A percentile compares a stretch with the other conserved stretches of the same genome.
These are phyloP conservation scores for Cheilosia scutellata DNA, from an alignment of 2,888 invertebrate genomes.

Conservation along the genomic window DNA sequence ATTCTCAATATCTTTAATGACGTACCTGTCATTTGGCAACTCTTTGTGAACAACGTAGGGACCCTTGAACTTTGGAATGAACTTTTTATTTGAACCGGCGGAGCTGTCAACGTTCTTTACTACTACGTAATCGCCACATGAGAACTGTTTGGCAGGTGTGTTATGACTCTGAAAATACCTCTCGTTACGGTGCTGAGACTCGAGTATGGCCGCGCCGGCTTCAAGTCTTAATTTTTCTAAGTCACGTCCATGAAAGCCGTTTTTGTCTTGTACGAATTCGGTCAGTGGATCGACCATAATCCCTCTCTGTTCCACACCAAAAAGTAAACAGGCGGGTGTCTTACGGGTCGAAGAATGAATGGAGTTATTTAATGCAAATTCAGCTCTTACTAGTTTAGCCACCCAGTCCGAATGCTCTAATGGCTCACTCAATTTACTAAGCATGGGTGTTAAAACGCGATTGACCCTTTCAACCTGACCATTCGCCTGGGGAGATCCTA, in stretches of 20 bases:
- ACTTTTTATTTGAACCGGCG: slow-evolving; percentile 4
- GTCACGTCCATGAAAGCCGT: neutral
- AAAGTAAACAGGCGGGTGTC: neutral
- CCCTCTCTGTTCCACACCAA: slow-evolving; percentile 4
- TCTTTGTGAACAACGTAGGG: no score
- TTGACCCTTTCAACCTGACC: slow-evolving; percentile 51
- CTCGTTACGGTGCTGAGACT: slow-evolving; percentile 5
- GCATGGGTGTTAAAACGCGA: slow-evolving; percentile 11
- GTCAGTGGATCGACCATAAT: neutral
- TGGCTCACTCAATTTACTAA: slow-evolving; percentile 2
- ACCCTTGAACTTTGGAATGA: neutral
- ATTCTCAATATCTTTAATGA: no score
- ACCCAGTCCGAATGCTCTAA: neutral
- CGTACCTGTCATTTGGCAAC: no score
- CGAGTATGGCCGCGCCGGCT: neutral
- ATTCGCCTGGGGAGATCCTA: neutral
- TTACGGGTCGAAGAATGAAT: neutral
- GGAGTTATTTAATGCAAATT: neutral
- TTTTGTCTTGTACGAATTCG: neutral
- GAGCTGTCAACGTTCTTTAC: neutral
- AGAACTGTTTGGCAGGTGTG: no score
- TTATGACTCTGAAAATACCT: neutral
- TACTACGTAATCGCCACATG: neutral
- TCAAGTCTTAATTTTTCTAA: neutral
- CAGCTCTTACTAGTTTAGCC: neutral